Percentiles rank a stretch among this genome's conserved stretches.
phyloP scores from a whole-genome alignment of 2,888 invertebrate genomes.

The Eristalis intricaria region DNA sequence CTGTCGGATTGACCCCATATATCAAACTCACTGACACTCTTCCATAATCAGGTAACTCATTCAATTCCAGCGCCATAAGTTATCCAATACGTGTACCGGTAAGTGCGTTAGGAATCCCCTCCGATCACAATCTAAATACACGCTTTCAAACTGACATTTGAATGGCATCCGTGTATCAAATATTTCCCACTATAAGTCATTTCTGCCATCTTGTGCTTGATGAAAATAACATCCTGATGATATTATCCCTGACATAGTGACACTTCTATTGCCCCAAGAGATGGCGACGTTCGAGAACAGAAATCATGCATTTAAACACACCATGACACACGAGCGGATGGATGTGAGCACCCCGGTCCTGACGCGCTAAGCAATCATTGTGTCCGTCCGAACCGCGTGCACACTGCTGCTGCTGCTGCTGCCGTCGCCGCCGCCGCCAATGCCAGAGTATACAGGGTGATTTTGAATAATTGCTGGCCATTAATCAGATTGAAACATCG shows the following conservation, averaged over 20 bases:
- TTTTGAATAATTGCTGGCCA: slow-evolving; percentile 68
- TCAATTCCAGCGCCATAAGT: not conserved
- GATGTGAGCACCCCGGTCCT: slow-evolving; percentile 36
- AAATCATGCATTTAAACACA: slow-evolving; percentile 38
- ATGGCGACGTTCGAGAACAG: slow-evolving; percentile 9
- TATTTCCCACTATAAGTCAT: slow-evolving; percentile 36
- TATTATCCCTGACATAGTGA: slow-evolving; percentile 67
- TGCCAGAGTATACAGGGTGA: slow-evolving; percentile 57
- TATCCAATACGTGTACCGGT: not conserved
- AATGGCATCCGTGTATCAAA: slow-evolving; percentile 25
- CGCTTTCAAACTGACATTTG: not conserved
- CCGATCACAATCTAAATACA: not conserved
- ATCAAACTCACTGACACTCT: not conserved
- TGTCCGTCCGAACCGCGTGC: slow-evolving; percentile 56
- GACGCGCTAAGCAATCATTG: slow-evolving; percentile 61
- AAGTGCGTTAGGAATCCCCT: not conserved
- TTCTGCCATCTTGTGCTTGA: slow-evolving; percentile 39
- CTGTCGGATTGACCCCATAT: too few species aligned
- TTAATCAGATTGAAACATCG: slow-evolving; percentile 70
- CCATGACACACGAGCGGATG: not conserved
- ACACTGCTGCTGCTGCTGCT: slow-evolving; percentile 25
- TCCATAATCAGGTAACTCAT: not conserved
- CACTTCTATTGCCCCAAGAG: slow-evolving; percentile 63
- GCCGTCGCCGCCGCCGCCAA: slow-evolving; percentile 5
- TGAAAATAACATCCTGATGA: slow-evolving; percentile 63